Percentiles rank a stretch among this genome's conserved stretches.
phyloP scores from a whole-genome alignment of 2,797 vertebrate species.

The Echiichthys vipera region DNA sequence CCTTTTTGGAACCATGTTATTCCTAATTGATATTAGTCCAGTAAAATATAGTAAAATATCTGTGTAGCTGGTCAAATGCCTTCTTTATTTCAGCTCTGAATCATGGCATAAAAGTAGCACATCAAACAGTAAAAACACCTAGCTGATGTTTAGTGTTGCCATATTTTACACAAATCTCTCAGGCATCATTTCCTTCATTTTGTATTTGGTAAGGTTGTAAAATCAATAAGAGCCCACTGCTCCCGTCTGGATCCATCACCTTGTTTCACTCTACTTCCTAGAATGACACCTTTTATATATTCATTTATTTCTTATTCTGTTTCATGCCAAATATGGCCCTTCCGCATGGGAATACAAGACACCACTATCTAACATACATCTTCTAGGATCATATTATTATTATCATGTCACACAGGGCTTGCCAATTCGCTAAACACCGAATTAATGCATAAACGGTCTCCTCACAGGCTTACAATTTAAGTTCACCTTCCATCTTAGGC shows the following conservation, averaged over 20 bases:
- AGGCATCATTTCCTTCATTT: neutral
- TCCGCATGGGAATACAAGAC: no score
- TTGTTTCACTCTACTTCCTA: neutral
- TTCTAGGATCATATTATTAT: no score
- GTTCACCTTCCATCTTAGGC: neutral
- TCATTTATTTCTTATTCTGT: no score
- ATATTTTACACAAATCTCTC: neutral
- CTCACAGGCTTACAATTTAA: neutral
- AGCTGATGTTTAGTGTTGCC: neutral
- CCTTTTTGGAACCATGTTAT: neutral
- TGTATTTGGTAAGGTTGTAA: neutral
- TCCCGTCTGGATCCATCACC: slow-evolving; percentile 13
- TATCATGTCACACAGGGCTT: no score
- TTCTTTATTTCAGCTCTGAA: neutral
- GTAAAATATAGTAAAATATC: neutral
- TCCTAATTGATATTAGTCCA: neutral
- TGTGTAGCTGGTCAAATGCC: neutral
- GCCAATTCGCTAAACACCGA: neutral
- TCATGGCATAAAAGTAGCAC: neutral
- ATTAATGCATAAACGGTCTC: neutral
- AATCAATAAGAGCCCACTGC: slow-evolving; percentile 21
- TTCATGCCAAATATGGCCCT: no score
- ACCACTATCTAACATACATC: no score
- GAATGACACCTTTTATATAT: no score
- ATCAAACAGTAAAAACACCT: neutral